phyloP scores from a whole-genome alignment of 1,140 invertebrate genomes.

The Cataglyphis hispanica region DNA sequence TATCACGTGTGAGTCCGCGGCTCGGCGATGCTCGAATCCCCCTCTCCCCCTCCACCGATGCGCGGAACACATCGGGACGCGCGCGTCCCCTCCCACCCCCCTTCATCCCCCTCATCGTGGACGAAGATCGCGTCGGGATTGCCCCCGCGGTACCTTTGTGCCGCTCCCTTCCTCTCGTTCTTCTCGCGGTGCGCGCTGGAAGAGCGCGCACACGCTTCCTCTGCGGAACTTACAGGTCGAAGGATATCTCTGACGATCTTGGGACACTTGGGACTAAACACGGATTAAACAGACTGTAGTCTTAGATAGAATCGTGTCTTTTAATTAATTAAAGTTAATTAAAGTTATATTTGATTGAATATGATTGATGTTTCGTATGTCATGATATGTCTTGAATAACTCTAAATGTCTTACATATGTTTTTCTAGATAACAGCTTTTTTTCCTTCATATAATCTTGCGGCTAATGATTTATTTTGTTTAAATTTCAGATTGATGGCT shows the following conservation, averaged over 20 bases:
- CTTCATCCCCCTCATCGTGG: neutral
- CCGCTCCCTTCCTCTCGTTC: conserved; percentile 1
- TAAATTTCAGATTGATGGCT: too few species aligned
- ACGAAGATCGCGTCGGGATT: neutral
- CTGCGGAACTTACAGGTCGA: neutral
- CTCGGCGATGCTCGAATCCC: conserved; percentile 55
- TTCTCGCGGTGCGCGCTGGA: conserved; percentile 15
- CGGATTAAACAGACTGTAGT: neutral
- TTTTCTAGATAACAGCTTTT: neutral
- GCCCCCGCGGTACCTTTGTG: neutral
- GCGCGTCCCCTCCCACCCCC: conserved; percentile 38
- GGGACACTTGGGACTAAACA: neutral
- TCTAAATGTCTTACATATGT: neutral
- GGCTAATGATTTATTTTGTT: too few species aligned
- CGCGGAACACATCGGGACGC: conserved; percentile 34
- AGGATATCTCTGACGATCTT: neutral
- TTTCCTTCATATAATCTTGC: neutral
- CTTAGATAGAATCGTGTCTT: neutral
- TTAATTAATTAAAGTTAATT: neutral
- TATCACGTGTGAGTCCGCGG: conserved; percentile 70
- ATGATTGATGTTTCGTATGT: neutral
- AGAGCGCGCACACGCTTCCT: conserved; percentile 25
- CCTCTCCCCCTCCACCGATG: too few species aligned
- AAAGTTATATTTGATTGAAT: too few species aligned
- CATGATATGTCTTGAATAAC: neutral